These are phyloP conservation scores for Astatoreochromis straeleni DNA, from an alignment of 2,113 vertebrate genomes.

Conservation along the genomic window DNA sequence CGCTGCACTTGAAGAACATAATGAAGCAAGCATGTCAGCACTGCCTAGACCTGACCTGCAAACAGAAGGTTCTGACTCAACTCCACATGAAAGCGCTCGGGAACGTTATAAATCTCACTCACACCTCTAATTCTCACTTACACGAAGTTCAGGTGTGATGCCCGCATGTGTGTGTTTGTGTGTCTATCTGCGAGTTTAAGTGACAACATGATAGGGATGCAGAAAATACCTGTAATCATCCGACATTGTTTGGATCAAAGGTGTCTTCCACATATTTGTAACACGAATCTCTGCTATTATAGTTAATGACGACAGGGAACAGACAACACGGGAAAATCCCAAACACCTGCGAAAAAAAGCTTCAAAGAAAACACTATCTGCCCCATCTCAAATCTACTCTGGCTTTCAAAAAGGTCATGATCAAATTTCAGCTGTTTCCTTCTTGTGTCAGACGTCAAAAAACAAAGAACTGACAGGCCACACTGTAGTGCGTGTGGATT, in stretches of 20 bases:
- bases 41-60: slow-evolving; percentile 4
- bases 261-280: slow-evolving; percentile 28
- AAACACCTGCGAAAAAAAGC: neutral
- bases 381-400: neutral
- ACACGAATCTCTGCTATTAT: slow-evolving; percentile 13
- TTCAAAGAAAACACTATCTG: neutral
- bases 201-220: slow-evolving; percentile 5
- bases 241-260: slow-evolving; percentile 47
- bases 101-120: slow-evolving; percentile 34
- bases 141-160: neutral
- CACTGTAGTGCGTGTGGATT: neutral
- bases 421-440: slow-evolving; percentile 41
- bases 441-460: slow-evolving; percentile 14
- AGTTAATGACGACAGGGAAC: neutral
- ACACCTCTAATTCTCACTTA: slow-evolving; percentile 38
- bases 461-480: slow-evolving; percentile 2
- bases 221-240: slow-evolving; percentile 55
- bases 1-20: neutral
- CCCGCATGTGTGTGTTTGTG: neutral
- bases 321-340: slow-evolving; percentile 43
- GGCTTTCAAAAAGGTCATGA: neutral
- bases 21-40: neutral
- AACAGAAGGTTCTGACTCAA: neutral
- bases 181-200: neutral
- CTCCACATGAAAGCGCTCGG: slow-evolving; percentile 9